Percentiles rank a stretch among this genome's conserved stretches.
These are phyloP conservation scores for Mus spicilegus DNA, from an alignment of 2,113 vertebrate genomes.

Conservation along the genomic window DNA sequence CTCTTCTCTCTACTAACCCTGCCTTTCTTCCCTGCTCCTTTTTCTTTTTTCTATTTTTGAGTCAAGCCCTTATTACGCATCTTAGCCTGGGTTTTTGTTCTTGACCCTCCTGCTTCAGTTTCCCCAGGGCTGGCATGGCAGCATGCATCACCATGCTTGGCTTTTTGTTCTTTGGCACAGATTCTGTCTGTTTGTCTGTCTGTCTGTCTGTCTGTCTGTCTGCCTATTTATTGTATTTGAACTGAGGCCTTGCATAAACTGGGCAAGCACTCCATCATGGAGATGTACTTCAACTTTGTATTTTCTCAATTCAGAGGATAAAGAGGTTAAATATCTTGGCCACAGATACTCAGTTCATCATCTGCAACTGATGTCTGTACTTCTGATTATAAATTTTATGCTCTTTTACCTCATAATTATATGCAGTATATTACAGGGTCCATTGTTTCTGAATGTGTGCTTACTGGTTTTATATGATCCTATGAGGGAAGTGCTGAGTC, in stretches of 20 bases:
- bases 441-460: background rate
- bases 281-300: background rate
- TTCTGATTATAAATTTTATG: background rate
- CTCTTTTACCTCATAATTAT: background rate
- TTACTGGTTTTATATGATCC: conserved; percentile 17
- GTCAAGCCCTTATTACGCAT: background rate
- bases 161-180: background rate
- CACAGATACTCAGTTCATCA: background rate
- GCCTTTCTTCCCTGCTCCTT: too few species aligned
- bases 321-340: conserved; percentile 21
- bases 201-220: background rate
- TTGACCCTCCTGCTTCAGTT: background rate
- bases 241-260: background rate
- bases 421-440: background rate
- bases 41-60: background rate
- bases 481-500: background rate
- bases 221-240: background rate
- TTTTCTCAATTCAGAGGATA: background rate
- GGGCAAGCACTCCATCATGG: background rate
- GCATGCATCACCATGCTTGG: background rate
- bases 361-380: background rate
- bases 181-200: background rate
- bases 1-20: background rate
- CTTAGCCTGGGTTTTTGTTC: background rate
- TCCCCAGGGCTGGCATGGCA: background rate